Evolutionary conservation across 2,797 vertebrate species (phyloP), one percentile per base, ranked within the genome.

Genomic region (Enteromius radiatus): DNA sequence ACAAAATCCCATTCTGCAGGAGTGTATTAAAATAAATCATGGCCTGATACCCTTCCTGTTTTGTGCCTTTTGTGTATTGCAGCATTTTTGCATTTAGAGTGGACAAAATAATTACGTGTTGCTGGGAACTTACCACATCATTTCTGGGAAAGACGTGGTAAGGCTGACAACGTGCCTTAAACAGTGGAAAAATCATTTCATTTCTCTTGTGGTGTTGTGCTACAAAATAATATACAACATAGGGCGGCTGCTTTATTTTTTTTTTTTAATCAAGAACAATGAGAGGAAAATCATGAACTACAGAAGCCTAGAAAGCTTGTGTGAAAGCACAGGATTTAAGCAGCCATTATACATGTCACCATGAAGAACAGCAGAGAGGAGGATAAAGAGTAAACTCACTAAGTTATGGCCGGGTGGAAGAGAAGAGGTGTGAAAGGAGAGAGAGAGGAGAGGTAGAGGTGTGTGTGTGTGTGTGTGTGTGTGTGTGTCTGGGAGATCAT

Each of bases 401-500:
- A 74, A 81, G 11, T 41, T 41, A 81, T 75, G 33, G 31, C 31
- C 11, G 0, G 45, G 59, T 43, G 43, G 31, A 9, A 36, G 52
- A 70, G 45, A 70, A 19, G 38, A 64, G 33, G 52, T 68, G 78
- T 31, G 59, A 67, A 54, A 74, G 23, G n/a, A 38, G 4, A 45
- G 23, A 47, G n/a, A 41, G 59, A 38, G 14, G 14, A 61, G 52
- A 28, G 10, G 33, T 75, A 26, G 49, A 38, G 31, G n/a, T 52
- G 70, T 43, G 41, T 74, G 28, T 45, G 52, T 15, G 63, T 75
- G 71, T 41, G 41, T 41, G 45, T 52, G 19, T 36, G 28, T 56
- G 65, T 71, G 70, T 26, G 38, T 54, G 63, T 67, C n/a, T 74
- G 86, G 67, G 73, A 84, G 69, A 80, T 84, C 81, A 84, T 85